phyloP scores from a whole-genome alignment of 92 coral and sea anemone genomes.

The Bergia puertoricense region DNA sequence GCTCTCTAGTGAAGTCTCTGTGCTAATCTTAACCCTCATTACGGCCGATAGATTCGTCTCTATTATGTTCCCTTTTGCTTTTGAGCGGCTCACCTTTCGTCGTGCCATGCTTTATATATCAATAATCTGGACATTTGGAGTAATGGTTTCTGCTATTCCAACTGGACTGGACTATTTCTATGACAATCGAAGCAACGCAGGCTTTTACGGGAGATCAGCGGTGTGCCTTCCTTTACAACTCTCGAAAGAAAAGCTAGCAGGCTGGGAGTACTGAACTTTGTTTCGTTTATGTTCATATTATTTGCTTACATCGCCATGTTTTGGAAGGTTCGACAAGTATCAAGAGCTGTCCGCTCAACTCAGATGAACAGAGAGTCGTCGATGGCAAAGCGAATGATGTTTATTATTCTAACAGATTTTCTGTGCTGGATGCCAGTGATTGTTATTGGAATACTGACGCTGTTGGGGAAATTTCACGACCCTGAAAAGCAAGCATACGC shows the following conservation, averaged over 20 bases:
- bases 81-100: conserved; percentile 48
- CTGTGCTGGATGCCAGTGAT: conserved; percentile 97
- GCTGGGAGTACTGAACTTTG: conserved; percentile 80
- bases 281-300: conserved; percentile 72
- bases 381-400: conserved; percentile 77
- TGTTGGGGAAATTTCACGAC: conserved; percentile 71
- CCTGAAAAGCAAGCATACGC: conserved; percentile 80
- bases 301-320: conserved; percentile 78
- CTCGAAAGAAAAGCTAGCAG: conserved; percentile 69
- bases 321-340: conserved; percentile 54
- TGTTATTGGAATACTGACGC: conserved; percentile 74
- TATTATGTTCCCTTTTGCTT: conserved; percentile 72
- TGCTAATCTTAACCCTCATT: conserved; percentile 71
- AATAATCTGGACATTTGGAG: conserved; percentile 62
- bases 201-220: conserved; percentile 84
- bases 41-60: conserved; percentile 81
- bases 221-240: conserved; percentile 89
- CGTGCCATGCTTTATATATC: conserved; percentile 1
- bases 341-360: conserved; percentile 74
- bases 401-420: conserved; percentile 81
- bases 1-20: conserved; percentile 87
- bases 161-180: conserved; percentile 59
- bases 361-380: conserved; percentile 71
- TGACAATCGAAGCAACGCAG: conserved; percentile 56
- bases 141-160: conserved; percentile 61